Base-by-base conservation (phyloP, 2,113 vertebrate genomes). In the Papio anubis region DNA sequence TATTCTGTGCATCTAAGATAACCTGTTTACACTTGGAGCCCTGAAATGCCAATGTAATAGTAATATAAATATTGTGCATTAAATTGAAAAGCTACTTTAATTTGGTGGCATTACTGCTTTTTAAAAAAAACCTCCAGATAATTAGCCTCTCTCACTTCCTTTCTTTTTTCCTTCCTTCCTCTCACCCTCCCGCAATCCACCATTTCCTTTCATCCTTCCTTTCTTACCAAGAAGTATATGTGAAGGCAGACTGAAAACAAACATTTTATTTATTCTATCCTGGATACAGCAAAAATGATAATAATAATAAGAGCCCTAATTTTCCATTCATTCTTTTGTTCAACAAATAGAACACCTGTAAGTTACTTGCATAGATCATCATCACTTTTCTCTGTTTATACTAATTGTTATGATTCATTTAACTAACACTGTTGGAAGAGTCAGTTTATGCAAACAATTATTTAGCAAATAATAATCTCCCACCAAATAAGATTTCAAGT, bases 381-480 rank as follows among this genome's bases (percentile, higher is more conserved):
- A 57, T 52, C 40, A 70, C 27, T n/a, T 72, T 94, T 43, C 32
- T 38, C 75, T 45, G 45, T 76, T 96, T 61, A 88, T n/a, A 91
- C 43, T 32, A 76, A 86, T 93, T 81, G 38, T 48, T 91, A 75
- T 61, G 25, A 93, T 82, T 89, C 23, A 88, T 91, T 50, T 80
- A 93, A 78, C 57, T 61, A 87, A 96, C 10, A n/a, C 18, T 86
- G n/a, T 25, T 43, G 25, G n/a, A 90, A 43, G 82, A 91, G 43
- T 25, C 21, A 55, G 48, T 93, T 91, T 72, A 88, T 48, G 59
- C 93, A 95, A 92, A 80, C 1, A 1, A 70, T 48, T 82, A 92
- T 89, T 96, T 96, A 79, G 70, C 11, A 93, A 96, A 94, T 85
- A 97, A 90, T 90, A 95, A 93, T 32, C 72, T 81, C 0, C 23